A percentile compares a stretch with the other conserved stretches of the same genome.
Conservation (phyloP, 2,797 vertebrate genomes). For the Crossoptilon crossoptilon region DNA sequence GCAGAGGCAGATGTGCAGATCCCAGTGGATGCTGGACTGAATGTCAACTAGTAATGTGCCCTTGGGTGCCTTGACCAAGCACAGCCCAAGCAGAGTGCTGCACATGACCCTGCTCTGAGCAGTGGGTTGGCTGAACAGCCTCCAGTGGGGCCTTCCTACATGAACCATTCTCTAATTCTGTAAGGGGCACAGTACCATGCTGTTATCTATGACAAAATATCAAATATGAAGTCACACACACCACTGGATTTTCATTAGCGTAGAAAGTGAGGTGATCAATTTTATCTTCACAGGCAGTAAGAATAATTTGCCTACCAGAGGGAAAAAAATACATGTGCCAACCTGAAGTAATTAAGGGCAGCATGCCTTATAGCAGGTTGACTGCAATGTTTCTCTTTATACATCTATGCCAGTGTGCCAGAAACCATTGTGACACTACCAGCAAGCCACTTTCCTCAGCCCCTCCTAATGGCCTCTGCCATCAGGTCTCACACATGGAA, state of each 20-base stretch:
- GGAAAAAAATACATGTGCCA: accelerated
- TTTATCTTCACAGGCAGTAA: not conserved
- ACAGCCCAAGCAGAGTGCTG: not conserved
- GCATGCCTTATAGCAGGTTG: not conserved
- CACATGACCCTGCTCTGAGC: not conserved
- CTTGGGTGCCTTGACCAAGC: not conserved
- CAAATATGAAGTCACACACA: not conserved
- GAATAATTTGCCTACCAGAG: not conserved
- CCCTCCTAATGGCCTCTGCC: not conserved
- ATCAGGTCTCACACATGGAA: not conserved
- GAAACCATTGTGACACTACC: not conserved
- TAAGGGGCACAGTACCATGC: not conserved
- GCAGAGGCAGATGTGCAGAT: not conserved
- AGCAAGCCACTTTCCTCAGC: not conserved
- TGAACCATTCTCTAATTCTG: not conserved
- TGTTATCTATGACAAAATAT: not conserved
- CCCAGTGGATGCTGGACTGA: not conserved
- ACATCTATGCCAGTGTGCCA: not conserved
- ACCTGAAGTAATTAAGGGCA: not conserved
- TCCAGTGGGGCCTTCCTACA: not conserved
- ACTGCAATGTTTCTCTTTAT: not conserved
- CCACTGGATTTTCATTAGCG: not conserved
- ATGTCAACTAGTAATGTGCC: accelerated
- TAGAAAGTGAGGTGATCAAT: not conserved
- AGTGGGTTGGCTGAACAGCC: not conserved